Evolutionary conservation across 2,888 invertebrate genomes (phyloP).

Genomic region (Cosmopolites sordidus): DNA sequence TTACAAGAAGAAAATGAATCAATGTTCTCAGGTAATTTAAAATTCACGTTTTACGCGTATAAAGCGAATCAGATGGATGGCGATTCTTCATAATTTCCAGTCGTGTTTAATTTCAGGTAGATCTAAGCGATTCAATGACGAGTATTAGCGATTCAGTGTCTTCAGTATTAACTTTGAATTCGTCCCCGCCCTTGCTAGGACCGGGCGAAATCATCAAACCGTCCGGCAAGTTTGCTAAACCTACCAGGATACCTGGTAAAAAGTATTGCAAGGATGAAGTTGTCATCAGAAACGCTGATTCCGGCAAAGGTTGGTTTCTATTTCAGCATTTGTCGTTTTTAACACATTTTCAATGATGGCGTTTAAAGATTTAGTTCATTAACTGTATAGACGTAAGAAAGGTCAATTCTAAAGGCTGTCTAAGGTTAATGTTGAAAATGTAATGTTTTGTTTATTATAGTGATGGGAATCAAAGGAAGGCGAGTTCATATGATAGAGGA

Average conservation of each 20-base stretch:
- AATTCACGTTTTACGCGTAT: too few relatives aligned
- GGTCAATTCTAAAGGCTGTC: too few relatives aligned
- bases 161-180: constrained; percentile 54
- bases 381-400: too few relatives aligned
- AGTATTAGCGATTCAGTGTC: constrained; percentile 51
- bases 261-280: constrained; percentile 92
- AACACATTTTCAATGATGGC: not conserved
- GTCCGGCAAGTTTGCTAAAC: constrained; percentile 83
- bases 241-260: constrained; percentile 86
- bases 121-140: constrained; percentile 41
- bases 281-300: constrained; percentile 90
- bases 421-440: too few relatives aligned
- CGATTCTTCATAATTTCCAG: not conserved
- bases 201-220: constrained; percentile 84
- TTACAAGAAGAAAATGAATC: constrained; percentile 60
- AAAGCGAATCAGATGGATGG: too few relatives aligned
- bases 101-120: constrained; percentile 34
- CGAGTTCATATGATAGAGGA: constrained; percentile 98
- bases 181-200: constrained; percentile 58
- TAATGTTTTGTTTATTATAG: constrained; percentile 56
- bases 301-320: constrained; percentile 77
- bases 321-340: not conserved
- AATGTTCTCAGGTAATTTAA: constrained; percentile 39
- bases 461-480: constrained; percentile 98
- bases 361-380: too few relatives aligned